Evolutionary conservation across 2,888 invertebrate genomes (phyloP), one percentile per base, ranked within the genome.

Genomic region (Phorcus lineatus): DNA sequence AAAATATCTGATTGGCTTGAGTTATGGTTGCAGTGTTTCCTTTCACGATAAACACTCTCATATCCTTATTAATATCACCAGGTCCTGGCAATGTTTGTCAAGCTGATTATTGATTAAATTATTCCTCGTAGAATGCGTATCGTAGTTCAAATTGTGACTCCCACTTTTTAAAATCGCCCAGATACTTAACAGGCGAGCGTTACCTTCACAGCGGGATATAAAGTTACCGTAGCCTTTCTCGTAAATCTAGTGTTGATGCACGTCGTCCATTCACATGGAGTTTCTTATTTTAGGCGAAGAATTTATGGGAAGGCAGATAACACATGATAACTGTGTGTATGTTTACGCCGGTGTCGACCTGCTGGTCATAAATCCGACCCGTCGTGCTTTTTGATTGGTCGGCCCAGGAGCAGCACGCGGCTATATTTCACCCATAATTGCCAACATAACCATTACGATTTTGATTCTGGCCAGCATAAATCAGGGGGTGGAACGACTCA

Each of bases 311-410:
- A 28, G 28, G 62, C 24, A 62, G 62, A 62, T 62, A 62, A 62
- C 62, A 24, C 62, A 62, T n/a, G 62, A 62, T 62, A 62, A 62
- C 62, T 62, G n/a, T 62, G 62, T 62, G 62, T 62, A 62, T 62
- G 28, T 62, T 62, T 62, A 62, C 62, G 24, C 62, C 28, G 17
- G 62, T 28, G 62, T 62, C 62, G 62, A 22, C 62, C 62, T 62
- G 7, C 62, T 62, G 62, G 24, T 62, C 22, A 7, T 62, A 62
- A 62, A 62, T 62, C 62, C 62, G 24, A 28, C 24, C 62, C 28
- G 62, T 28, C 24, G 22, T 13, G 62, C 62, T 19, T 16, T 16
- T 62, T 28, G 22, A 28, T 22, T 28, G 62, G 24, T 62, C 28
- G 22, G 24, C 24, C 28, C 22, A 22, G 22, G 62, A 28, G 62